These are phyloP conservation scores for Pectinophora gossypiella DNA, from an alignment of 1,140 invertebrate genomes.

Conservation along the genomic window DNA sequence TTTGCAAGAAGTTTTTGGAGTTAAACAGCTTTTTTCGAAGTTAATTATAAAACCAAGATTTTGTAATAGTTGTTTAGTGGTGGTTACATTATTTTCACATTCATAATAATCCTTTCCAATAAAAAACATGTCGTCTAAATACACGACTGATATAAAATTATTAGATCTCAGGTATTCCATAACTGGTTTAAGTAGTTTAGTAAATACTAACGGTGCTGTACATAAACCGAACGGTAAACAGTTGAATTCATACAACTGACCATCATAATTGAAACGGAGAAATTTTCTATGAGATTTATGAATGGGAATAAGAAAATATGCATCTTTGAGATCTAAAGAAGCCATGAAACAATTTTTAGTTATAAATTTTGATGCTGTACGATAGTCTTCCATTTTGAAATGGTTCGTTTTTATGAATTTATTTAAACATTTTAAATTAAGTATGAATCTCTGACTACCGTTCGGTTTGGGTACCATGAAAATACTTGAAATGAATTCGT, in stretches of 20 bases:
- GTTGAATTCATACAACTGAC: conserved; percentile 14
- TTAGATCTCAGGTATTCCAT: background rate
- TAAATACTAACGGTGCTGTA: conserved; percentile 13
- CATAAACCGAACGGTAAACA: conserved; percentile 12
- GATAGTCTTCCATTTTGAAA: background rate
- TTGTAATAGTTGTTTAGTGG: conserved; percentile 7
- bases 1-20: conserved; percentile 10
- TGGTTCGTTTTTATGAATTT: background rate
- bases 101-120: conserved; percentile 2
- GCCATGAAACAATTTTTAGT: background rate
- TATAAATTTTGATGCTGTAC: background rate
- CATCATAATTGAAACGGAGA: conserved; percentile 9
- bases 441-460: background rate
- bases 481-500: background rate
- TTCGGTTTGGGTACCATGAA: background rate
- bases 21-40: conserved; percentile 15
- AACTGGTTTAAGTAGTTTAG: conserved; percentile 10
- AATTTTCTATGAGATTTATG: background rate
- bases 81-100: conserved; percentile 9
- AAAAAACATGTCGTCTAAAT: conserved; percentile 23
- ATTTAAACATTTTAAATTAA: background rate
- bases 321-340: background rate
- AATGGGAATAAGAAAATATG: background rate
- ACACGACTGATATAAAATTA: conserved; percentile 12
- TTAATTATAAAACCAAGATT: conserved; percentile 25